A percentile compares a stretch with the other conserved stretches of the same genome.
Conservation (phyloP, 2,113 vertebrate species). For the Lethenteron reissneri region DNA sequence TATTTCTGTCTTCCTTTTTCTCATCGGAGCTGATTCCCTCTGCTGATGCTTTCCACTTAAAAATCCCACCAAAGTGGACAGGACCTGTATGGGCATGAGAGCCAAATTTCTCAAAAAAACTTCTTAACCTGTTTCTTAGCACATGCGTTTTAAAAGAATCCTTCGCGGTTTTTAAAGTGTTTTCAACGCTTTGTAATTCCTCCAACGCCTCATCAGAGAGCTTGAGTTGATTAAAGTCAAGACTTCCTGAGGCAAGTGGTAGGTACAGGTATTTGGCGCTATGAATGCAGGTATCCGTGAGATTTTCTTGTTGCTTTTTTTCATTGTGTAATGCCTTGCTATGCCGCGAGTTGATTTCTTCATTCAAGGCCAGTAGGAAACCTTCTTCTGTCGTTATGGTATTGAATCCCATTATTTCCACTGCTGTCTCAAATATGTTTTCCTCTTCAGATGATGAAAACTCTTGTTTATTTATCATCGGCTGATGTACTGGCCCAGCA, state of each 20-base stretch:
- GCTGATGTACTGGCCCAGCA: slow-evolving; percentile 11
- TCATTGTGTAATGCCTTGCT: too few species aligned
- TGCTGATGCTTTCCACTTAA: slow-evolving; percentile 21
- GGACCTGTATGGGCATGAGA: slow-evolving; percentile 22
- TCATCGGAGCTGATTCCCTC: slow-evolving; percentile 15
- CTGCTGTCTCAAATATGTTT: slow-evolving; percentile 15
- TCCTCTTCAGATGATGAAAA: slow-evolving; percentile 20
- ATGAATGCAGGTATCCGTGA: slow-evolving; percentile 16
- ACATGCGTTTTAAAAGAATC: accelerated
- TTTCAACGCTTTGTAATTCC: slow-evolving; percentile 18
- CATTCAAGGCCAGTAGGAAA: accelerated
- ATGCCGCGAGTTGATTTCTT: background rate
- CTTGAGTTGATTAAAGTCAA: slow-evolving; percentile 16
- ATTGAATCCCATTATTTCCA: slow-evolving; percentile 19
- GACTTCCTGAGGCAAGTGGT: slow-evolving; percentile 21
- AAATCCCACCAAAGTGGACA: slow-evolving; percentile 27
- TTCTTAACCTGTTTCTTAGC: slow-evolving; percentile 4
- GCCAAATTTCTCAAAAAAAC: slow-evolving; percentile 25
- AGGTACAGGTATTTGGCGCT: slow-evolving; percentile 16
- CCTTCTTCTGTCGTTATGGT: background rate
- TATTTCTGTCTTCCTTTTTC: slow-evolving; percentile 3
- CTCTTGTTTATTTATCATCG: slow-evolving; percentile 12
- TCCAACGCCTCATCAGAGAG: slow-evolving; percentile 18
- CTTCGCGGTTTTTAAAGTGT: background rate
- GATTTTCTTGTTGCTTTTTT: background rate